A percentile compares a stretch with the other conserved stretches of the same genome.
phyloP scores from a whole-genome alignment of 2,113 vertebrate species.

The Leucopsar rothschildi region DNA sequence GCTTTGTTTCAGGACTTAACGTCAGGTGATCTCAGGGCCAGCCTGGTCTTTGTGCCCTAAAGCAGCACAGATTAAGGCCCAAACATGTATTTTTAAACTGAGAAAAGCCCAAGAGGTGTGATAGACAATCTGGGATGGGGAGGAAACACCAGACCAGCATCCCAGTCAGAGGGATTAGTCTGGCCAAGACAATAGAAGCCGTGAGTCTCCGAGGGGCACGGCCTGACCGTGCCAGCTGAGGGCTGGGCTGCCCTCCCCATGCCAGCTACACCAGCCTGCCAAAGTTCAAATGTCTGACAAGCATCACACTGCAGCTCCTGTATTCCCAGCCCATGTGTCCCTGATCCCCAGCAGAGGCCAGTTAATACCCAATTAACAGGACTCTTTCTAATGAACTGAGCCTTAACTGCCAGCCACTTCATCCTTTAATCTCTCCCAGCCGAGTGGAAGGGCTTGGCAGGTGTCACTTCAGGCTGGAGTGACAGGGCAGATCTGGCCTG shows the following conservation, averaged over 20 bases:
- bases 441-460: conserved; percentile 32
- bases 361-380: conserved; percentile 65
- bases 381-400: conserved; percentile 53
- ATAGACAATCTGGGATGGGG: conserved; percentile 20
- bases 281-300: conserved; percentile 63
- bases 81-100: conserved; percentile 56
- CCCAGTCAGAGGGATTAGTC: conserved; percentile 44
- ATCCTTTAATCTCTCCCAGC: conserved; percentile 48
- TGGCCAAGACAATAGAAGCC: conserved; percentile 44
- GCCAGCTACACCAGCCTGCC: conserved; percentile 51
- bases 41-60: conserved; percentile 50
- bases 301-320: conserved; percentile 34
- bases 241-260: conserved; percentile 48
- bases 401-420: conserved; percentile 3
- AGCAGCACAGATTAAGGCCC: conserved; percentile 54
- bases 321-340: conserved; percentile 65
- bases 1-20: conserved; percentile 47
- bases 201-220: conserved; percentile 30
- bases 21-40: conserved; percentile 54
- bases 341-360: conserved; percentile 51
- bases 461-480: conserved; percentile 25
- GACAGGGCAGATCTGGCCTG: background rate
- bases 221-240: conserved; percentile 55
- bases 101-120: conserved; percentile 48
- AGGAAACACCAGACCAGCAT: background rate